Evolutionary conservation across 2,888 invertebrate species (phyloP), one percentile per base, ranked within the genome.

Genomic region (Melanostoma mellinum): DNA sequence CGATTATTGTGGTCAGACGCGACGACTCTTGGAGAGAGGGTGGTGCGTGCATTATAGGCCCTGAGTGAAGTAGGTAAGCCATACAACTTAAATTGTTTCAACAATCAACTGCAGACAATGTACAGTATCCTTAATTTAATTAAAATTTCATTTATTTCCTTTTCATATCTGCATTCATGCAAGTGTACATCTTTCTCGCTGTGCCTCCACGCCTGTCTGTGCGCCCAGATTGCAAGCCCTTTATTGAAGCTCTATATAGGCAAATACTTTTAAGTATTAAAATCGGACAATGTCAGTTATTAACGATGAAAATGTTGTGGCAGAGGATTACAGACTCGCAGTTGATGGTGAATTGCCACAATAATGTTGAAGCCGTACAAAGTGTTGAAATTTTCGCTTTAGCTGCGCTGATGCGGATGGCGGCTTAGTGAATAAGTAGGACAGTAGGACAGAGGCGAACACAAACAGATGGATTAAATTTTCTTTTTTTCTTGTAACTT

Each of bases 121-220:
- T 72, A 42, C 33, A 76, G 86, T 87, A 86, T 87, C 87, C 88
- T 90, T 91, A 91, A 91, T 91, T 91, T 90, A 91, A 91, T 91
- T 90, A 90, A 91, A 88, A 89, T 91, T 90, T 90, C 89, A 90
- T 90, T 90, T 91, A 89, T 89, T 88, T 89, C 88, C 89, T 86
- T 88, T 88, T 86, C 85, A 58, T 75, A 86, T 88, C 88, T 48
- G 36, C 53, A 68, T 77, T 56, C 42, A 50, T 63, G 50, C 32
- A n/a, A n/a, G 48, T 63, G 46, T 63, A 36, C 87, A 88, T 88
- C 88, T 87, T 87, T 85, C 87, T 73, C 55, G 40, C n/a, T 53
- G 42, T 58, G 6, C n/a, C 69, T 73, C 42, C 60, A 69, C 65
- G 53, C 63, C 58, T 60, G 52, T 32, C 50, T 44, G 20, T 20